These are phyloP conservation scores for Agrotis ipsilon DNA, from an alignment of 2,888 invertebrate genomes.

Conservation along the genomic window DNA sequence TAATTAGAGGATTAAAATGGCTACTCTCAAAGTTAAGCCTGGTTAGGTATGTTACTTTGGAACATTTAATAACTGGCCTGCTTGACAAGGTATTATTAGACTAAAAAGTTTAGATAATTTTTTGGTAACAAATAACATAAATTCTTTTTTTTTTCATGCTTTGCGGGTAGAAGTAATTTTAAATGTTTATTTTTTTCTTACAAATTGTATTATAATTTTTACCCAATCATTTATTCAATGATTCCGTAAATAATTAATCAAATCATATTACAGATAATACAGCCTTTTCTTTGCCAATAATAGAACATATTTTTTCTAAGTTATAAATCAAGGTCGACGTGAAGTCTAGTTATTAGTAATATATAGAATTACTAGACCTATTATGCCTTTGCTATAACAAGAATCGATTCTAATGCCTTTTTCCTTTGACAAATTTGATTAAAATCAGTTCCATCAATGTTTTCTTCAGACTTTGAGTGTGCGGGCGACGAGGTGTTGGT, in stretches of 20 bases:
- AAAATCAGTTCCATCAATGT: slow-evolving; percentile 20
- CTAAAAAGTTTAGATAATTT: too few species aligned
- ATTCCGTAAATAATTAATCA: not conserved
- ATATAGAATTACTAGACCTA: slow-evolving; percentile 5
- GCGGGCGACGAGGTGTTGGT: slow-evolving; percentile 90
- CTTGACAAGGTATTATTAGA: slow-evolving; percentile 1
- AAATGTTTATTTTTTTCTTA: not conserved
- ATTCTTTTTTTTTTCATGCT: not conserved
- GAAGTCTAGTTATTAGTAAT: slow-evolving; percentile 9
- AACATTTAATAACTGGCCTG: slow-evolving; percentile 16
- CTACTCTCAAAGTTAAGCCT: slow-evolving; percentile 17
- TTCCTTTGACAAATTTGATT: slow-evolving; percentile 24
- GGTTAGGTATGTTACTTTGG: slow-evolving; percentile 10
- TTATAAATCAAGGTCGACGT: slow-evolving; percentile 30
- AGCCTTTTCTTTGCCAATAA: not conserved
- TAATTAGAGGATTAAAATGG: slow-evolving; percentile 53
- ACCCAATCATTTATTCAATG: too few species aligned
- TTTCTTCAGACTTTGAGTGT: slow-evolving; percentile 89
- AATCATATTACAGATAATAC: not conserved
- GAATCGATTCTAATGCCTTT: slow-evolving; percentile 24
- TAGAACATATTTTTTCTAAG: slow-evolving; percentile 2
- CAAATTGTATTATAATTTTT: too few species aligned
- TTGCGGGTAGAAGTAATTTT: not conserved
- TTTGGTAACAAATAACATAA: not conserved
- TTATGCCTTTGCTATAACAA: slow-evolving; percentile 4